These are phyloP conservation scores for Pyrgus malvae DNA, from an alignment of 2,888 invertebrate species.

Conservation along the genomic window DNA sequence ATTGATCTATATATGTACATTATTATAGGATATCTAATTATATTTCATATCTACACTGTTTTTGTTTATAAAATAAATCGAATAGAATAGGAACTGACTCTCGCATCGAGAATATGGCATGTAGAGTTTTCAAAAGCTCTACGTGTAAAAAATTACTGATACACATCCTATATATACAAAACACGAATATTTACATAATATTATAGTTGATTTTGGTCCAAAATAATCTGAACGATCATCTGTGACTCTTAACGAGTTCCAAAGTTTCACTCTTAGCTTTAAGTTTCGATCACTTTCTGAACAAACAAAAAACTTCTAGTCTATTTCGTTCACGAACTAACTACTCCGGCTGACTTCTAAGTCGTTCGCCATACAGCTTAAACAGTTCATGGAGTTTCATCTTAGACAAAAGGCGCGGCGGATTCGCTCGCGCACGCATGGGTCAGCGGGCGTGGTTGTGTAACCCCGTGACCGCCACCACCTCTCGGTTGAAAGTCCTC, in stretches of 20 bases:
- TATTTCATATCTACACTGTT: no score
- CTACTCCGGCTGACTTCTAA: constrained; percentile 31
- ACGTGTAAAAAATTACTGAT: background rate
- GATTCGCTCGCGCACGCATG: constrained; percentile 29
- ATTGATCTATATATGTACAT: background rate
- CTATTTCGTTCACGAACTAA: no score
- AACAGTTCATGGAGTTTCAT: constrained; percentile 47
- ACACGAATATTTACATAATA: background rate
- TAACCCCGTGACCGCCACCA: constrained; percentile 54
- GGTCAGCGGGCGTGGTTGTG: constrained; percentile 65
- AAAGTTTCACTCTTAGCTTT: no score
- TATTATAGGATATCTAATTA: constrained; percentile 2
- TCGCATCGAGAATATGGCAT: constrained; percentile 18
- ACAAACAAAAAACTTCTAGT: no score
- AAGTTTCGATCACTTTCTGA: no score
- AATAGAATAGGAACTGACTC: constrained; percentile 22
- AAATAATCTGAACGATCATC: background rate
- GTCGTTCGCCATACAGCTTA: constrained; percentile 49
- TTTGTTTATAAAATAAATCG: background rate
- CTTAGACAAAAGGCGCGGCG: constrained; percentile 31
- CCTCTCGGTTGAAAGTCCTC: constrained; percentile 58
- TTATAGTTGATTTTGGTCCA: background rate
- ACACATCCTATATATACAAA: no score
- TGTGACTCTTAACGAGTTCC: no score
- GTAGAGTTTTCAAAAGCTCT: constrained; percentile 5